These are phyloP conservation scores for Lycaon pictus DNA, from an alignment of 2,113 vertebrate species.

Conservation along the genomic window DNA sequence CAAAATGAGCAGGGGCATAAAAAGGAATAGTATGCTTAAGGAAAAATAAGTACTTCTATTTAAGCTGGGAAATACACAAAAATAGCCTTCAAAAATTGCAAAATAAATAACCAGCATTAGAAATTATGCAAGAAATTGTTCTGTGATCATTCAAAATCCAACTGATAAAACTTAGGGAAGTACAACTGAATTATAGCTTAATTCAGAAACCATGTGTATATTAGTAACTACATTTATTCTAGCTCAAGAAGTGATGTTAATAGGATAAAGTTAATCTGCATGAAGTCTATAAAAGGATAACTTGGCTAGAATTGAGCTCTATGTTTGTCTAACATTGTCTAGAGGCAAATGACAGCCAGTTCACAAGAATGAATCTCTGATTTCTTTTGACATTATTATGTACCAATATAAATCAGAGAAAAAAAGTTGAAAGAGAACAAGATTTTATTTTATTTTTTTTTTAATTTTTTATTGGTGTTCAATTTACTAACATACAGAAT, in stretches of 20 bases:
- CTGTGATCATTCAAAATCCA: conserved; percentile 1
- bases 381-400: background rate
- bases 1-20: background rate
- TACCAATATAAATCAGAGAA: background rate
- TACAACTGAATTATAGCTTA: background rate
- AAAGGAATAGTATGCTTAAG: background rate
- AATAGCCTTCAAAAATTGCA: background rate
- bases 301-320: background rate
- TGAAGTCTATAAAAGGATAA: background rate
- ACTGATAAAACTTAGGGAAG: background rate
- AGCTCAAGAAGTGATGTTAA: background rate
- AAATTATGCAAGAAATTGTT: background rate
- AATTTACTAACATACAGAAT: no score
- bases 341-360: background rate
- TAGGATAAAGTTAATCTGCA: background rate
- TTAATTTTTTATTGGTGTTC: no score
- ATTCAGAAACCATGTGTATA: background rate
- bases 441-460: no score
- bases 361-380: background rate
- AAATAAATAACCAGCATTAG: background rate
- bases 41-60: background rate
- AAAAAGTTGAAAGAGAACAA: background rate
- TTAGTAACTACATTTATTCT: background rate
- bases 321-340: background rate
- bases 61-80: background rate